Percentiles rank a stretch among this genome's conserved stretches.
Conservation (phyloP, 2,888 invertebrate genomes). For the Zeuzera pyrina region DNA sequence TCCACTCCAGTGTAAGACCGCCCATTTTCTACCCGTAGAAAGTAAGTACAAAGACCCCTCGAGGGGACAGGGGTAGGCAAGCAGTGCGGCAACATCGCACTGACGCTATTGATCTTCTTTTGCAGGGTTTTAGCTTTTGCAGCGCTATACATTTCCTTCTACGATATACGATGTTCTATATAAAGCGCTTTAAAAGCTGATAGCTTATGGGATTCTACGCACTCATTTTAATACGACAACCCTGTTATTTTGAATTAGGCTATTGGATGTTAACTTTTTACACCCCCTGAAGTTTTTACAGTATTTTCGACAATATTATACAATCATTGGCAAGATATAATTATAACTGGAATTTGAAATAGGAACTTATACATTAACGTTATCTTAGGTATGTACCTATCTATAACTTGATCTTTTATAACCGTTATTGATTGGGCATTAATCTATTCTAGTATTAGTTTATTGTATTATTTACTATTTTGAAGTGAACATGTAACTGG, state of each 20-base stretch:
- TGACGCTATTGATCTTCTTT: slow-evolving; percentile 46
- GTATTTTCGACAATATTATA: too few relatives aligned
- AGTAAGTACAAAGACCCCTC: slow-evolving; percentile 48
- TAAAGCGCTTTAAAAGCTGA: slow-evolving; percentile 18
- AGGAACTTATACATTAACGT: too few relatives aligned
- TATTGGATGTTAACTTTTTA: neutral
- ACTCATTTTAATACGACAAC: neutral
- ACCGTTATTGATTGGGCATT: too few relatives aligned
- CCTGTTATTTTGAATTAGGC: neutral
- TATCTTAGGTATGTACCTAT: too few relatives aligned
- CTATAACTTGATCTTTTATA: too few relatives aligned
- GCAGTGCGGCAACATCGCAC: slow-evolving; percentile 45
- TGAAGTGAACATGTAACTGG: too few relatives aligned
- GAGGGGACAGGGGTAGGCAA: slow-evolving; percentile 25
- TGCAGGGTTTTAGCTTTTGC: slow-evolving; percentile 24
- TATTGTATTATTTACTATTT: too few relatives aligned
- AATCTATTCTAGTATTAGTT: too few relatives aligned
- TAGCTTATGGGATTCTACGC: slow-evolving; percentile 5
- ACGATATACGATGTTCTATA: slow-evolving; percentile 8
- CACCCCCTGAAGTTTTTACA: neutral
- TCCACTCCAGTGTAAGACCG: slow-evolving; percentile 37
- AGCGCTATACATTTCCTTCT: slow-evolving; percentile 19
- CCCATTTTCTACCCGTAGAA: slow-evolving; percentile 24
- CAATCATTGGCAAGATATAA: too few relatives aligned
- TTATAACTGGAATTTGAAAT: too few relatives aligned